Evolutionary conservation across 2,113 vertebrate genomes (phyloP).

Genomic region (Potamarius usumacintae): DNA sequence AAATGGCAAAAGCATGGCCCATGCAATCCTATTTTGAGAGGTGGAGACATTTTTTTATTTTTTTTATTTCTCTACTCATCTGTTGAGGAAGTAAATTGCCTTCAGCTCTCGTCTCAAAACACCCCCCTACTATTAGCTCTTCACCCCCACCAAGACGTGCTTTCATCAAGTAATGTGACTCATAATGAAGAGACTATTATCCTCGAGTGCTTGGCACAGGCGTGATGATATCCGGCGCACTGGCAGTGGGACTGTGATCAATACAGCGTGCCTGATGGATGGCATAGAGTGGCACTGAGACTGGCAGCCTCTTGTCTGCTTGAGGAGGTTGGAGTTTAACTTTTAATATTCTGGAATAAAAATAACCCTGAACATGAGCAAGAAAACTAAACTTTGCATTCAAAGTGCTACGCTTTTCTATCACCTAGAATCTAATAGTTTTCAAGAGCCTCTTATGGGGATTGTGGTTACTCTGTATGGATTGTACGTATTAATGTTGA

Average conservation of each 20-base stretch:
- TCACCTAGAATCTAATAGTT: background rate
- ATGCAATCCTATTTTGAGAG: slow-evolving; percentile 46
- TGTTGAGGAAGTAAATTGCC: slow-evolving; percentile 41
- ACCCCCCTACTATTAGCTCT: slow-evolving; percentile 36
- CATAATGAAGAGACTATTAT: slow-evolving; percentile 61
- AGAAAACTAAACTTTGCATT: background rate
- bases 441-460: background rate
- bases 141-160: slow-evolving; percentile 23
- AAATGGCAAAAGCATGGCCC: slow-evolving; percentile 48
- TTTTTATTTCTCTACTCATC: slow-evolving; percentile 55
- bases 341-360: slow-evolving; percentile 6
- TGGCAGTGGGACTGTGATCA: slow-evolving; percentile 63
- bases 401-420: background rate
- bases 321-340: slow-evolving; percentile 3
- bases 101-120: slow-evolving; percentile 27
- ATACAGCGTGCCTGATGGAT: slow-evolving; percentile 67
- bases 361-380: background rate
- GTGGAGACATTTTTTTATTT: slow-evolving; percentile 53
- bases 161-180: slow-evolving; percentile 47
- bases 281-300: slow-evolving; percentile 45
- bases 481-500: background rate
- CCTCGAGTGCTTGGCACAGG: slow-evolving; percentile 46
- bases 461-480: background rate
- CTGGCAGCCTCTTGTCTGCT: slow-evolving; percentile 39
- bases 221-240: slow-evolving; percentile 53